Conservation (phyloP, 64 coral and sea anemone genomes). For the Trachythela sp. region DNA sequence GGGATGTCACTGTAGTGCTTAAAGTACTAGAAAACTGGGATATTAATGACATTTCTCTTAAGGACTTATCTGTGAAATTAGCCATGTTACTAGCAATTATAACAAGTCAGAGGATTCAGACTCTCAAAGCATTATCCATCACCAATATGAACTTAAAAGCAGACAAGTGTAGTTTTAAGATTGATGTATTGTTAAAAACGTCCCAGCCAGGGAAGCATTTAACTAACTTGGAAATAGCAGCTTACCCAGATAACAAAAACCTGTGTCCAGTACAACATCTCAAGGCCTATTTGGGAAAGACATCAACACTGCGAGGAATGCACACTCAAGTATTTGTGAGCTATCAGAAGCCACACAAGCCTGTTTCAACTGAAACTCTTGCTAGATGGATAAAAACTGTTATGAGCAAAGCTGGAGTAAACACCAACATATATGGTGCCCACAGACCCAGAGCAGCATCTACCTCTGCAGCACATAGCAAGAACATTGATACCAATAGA, state of each 20-base stretch:
- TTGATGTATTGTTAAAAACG: not conserved
- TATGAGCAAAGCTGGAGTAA: too few relatives aligned
- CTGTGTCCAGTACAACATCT: not conserved
- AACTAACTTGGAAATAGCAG: too few relatives aligned
- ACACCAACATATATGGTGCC: not conserved
- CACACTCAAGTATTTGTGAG: not conserved
- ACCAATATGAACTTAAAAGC: not conserved
- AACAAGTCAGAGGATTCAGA: too few relatives aligned
- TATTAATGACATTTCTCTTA: not conserved
- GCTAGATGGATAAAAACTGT: too few relatives aligned
- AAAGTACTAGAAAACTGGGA: conserved; percentile 18
- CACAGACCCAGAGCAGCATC: not conserved
- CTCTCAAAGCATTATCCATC: too few relatives aligned
- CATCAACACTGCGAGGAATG: not conserved
- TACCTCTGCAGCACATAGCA: not conserved
- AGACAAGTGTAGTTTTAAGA: not conserved
- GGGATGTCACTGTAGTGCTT: too few relatives aligned
- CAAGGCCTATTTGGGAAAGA: not conserved
- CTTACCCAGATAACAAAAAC: not conserved
- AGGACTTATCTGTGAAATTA: not conserved
- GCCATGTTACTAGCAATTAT: not conserved
- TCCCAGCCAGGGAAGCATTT: not conserved
- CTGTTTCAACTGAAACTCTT: too few relatives aligned
- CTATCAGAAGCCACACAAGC: not conserved
- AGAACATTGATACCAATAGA: not conserved